Percentiles rank a stretch among this genome's conserved stretches.
Conservation (phyloP, 2,888 invertebrate genomes). For the Agrochola circellaris region DNA sequence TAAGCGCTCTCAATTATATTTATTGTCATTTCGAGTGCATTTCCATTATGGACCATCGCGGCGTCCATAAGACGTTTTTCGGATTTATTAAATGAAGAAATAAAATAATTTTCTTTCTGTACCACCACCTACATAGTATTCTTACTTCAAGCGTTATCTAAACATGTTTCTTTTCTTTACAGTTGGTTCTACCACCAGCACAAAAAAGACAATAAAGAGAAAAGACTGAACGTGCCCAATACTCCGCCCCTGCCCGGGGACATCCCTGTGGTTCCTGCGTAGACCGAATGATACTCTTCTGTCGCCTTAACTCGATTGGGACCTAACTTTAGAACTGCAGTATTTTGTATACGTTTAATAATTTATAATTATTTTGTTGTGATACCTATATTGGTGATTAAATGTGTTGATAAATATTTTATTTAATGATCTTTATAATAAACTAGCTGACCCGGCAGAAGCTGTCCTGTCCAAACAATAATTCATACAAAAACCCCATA, state of each 20-base stretch:
- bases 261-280: conserved; percentile 46
- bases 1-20: no score
- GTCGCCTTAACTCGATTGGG: background rate
- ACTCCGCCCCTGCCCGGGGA: conserved; percentile 55
- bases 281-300: conserved; percentile 22
- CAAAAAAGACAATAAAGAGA: conserved; percentile 78
- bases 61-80: no score
- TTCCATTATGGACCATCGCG: no score
- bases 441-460: background rate
- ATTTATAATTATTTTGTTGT: conserved; percentile 22
- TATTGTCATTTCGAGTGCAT: no score
- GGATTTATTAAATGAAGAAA: no score
- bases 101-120: no score
- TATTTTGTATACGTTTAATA: conserved; percentile 40
- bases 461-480: background rate
- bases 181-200: conserved; percentile 86
- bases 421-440: background rate
- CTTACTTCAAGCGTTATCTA: no score
- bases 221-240: conserved; percentile 70
- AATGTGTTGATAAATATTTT: conserved; percentile 26
- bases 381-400: conserved; percentile 21
- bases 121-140: no score
- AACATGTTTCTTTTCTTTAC: conserved; percentile 43
- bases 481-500: background rate
- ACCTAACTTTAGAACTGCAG: background rate